These are phyloP conservation scores for Merluccius polli DNA, from an alignment of 2,797 vertebrate species.

Conservation along the genomic window DNA sequence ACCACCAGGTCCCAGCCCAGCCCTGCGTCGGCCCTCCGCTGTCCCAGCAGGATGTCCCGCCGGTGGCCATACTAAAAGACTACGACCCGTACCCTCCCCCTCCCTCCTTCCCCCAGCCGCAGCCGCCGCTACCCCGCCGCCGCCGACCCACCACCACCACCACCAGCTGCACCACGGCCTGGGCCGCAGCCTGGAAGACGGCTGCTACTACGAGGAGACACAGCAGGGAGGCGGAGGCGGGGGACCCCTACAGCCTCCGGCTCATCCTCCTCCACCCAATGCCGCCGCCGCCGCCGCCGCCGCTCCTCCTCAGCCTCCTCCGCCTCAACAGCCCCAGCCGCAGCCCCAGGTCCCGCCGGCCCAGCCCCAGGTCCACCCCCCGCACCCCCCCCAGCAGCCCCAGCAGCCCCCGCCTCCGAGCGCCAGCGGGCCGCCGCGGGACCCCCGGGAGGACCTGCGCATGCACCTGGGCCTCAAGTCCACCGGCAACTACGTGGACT, in stretches of 20 bases:
- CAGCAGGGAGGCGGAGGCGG: slow-evolving; percentile 37
- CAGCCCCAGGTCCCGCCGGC: slow-evolving; percentile 46
- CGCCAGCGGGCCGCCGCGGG: slow-evolving; percentile 71
- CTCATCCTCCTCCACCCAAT: slow-evolving; percentile 10
- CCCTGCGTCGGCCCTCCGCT: slow-evolving; percentile 60
- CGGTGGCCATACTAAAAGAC: slow-evolving; percentile 64
- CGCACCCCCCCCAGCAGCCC: slow-evolving; percentile 71
- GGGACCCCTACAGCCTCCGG: neutral
- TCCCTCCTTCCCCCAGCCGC: slow-evolving; percentile 69
- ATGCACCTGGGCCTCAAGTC: slow-evolving; percentile 99
- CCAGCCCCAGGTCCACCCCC: slow-evolving; percentile 72
- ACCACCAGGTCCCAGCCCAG: slow-evolving; percentile 52
- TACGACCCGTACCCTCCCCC: slow-evolving; percentile 71
- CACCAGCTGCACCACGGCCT: slow-evolving; percentile 68
- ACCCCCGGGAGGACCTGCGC: slow-evolving; percentile 82
- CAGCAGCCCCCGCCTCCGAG: slow-evolving; percentile 64
- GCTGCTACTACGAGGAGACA: slow-evolving; percentile 59
- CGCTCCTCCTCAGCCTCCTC: slow-evolving; percentile 34
- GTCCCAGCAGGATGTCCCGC: slow-evolving; percentile 64
- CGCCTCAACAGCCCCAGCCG: neutral
- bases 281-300: neutral
- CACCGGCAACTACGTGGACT: slow-evolving; percentile 97
- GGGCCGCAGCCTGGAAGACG: slow-evolving; percentile 65
- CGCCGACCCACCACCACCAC: neutral
- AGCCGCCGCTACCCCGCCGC: slow-evolving; percentile 39